A percentile compares a stretch with the other conserved stretches of the same genome.
phyloP scores from a whole-genome alignment of 2,113 vertebrate species.

The Ammodytes dubius region DNA sequence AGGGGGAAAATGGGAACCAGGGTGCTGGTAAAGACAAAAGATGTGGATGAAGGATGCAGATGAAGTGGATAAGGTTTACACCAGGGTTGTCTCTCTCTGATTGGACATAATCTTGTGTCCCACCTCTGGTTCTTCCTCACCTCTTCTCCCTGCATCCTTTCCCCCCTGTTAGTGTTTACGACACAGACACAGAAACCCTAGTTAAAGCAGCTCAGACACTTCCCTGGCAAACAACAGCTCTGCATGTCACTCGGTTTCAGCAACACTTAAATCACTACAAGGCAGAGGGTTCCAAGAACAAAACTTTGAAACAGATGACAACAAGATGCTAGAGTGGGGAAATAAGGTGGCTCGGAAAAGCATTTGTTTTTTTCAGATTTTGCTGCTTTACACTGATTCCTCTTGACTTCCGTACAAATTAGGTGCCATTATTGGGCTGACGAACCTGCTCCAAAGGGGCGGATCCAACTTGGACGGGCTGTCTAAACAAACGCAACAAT shows the following conservation, averaged over 20 bases:
- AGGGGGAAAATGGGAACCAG: slow-evolving; percentile 53
- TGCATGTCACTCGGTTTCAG: slow-evolving; percentile 54
- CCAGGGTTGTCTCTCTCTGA: slow-evolving; percentile 4
- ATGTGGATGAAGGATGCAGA: slow-evolving; percentile 29
- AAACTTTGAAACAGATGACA: slow-evolving; percentile 32
- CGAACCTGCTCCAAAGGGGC: slow-evolving; percentile 49
- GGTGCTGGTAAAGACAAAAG: slow-evolving; percentile 44
- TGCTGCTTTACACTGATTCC: slow-evolving; percentile 55
- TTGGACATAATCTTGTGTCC: slow-evolving; percentile 22
- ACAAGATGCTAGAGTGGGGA: slow-evolving; percentile 47
- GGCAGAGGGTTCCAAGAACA: slow-evolving; percentile 23
- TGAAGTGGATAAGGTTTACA: slow-evolving; percentile 30
- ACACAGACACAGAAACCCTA: slow-evolving; percentile 12
- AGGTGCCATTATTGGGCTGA: slow-evolving; percentile 64
- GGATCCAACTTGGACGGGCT: slow-evolving; percentile 57
- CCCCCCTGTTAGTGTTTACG: background rate
- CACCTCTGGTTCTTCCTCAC: slow-evolving; percentile 46
- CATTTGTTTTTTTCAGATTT: slow-evolving; percentile 31
- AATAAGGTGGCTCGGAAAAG: slow-evolving; percentile 41
- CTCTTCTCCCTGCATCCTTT: slow-evolving; percentile 50
- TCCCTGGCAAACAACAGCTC: slow-evolving; percentile 55
- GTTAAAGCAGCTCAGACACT: slow-evolving; percentile 42
- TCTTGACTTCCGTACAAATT: slow-evolving; percentile 72
- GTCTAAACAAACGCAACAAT: slow-evolving; percentile 77
- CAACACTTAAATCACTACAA: slow-evolving; percentile 56